Evolutionary conservation across 2,888 invertebrate genomes (phyloP).

Genomic region (Eristalis pertinax): DNA sequence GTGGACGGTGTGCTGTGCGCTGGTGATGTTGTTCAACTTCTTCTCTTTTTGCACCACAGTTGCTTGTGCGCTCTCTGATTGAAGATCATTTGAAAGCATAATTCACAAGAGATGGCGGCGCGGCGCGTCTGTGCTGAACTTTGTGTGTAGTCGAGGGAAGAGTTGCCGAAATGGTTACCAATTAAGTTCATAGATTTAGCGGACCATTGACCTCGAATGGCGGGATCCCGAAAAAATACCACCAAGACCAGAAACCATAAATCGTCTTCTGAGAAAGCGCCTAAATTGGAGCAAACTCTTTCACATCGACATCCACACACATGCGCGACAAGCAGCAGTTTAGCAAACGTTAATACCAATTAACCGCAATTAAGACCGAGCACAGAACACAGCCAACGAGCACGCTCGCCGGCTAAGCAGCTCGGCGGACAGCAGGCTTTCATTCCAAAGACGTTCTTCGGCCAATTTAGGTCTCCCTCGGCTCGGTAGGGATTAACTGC

Average conservation of each 20-base stretch:
- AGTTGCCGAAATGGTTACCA: slow-evolving; percentile 43
- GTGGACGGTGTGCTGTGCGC: slow-evolving; percentile 17
- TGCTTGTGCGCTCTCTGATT: slow-evolving; percentile 11
- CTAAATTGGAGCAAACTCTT: slow-evolving; percentile 47
- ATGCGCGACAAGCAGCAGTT: slow-evolving; percentile 14
- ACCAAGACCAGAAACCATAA: background rate
- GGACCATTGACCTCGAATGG: slow-evolving; percentile 48
- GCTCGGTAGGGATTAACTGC: slow-evolving; percentile 35
- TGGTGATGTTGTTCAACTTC: slow-evolving; percentile 34
- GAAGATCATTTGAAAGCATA: slow-evolving; percentile 56
- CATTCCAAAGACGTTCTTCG: slow-evolving; percentile 16
- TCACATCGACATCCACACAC: background rate
- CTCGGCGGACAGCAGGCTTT: background rate
- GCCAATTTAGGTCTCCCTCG: slow-evolving; percentile 47
- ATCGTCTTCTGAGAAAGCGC: slow-evolving; percentile 47
- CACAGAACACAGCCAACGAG: slow-evolving; percentile 39
- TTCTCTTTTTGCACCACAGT: slow-evolving; percentile 4
- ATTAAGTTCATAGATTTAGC: slow-evolving; percentile 49
- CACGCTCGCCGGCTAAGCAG: slow-evolving; percentile 1
- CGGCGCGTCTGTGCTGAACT: too few relatives aligned
- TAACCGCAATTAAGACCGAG: slow-evolving; percentile 79
- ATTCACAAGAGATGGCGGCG: slow-evolving; percentile 43
- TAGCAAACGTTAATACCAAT: slow-evolving; percentile 79
- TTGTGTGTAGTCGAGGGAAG: background rate
- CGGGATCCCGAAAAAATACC: slow-evolving; percentile 37